These are phyloP conservation scores for Hippotragus niger DNA, from an alignment of 2,113 vertebrate species.

Conservation along the genomic window DNA sequence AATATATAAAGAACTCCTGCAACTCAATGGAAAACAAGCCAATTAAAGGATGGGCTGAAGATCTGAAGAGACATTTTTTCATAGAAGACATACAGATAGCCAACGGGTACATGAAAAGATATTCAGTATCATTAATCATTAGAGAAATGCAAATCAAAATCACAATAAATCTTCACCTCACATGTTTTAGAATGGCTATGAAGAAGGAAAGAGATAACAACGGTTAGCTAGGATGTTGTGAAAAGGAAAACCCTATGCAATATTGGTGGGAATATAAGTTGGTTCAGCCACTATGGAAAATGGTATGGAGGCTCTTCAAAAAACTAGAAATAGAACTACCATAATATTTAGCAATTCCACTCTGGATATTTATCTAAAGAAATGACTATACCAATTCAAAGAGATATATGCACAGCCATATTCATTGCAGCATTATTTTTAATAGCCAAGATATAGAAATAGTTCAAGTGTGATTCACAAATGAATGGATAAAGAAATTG, in stretches of 20 bases:
- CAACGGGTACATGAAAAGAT: neutral
- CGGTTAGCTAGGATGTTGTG: neutral
- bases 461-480: neutral
- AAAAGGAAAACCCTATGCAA: neutral
- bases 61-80: neutral
- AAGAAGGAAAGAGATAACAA: neutral
- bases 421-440: neutral
- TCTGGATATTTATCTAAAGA: neutral
- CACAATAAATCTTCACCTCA: neutral
- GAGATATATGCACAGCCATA: neutral
- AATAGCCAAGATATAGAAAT: neutral
- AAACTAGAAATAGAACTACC: neutral
- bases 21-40: neutral
- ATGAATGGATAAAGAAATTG: neutral
- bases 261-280: neutral
- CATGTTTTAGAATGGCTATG: neutral
- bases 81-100: neutral
- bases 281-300: neutral
- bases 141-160: neutral
- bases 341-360: neutral
- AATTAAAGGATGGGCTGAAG: neutral
- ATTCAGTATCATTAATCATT: neutral
- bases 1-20: neutral
- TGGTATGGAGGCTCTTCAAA: neutral
- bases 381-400: neutral